phyloP scores from a whole-genome alignment of 2,888 invertebrate species.

The Ernsta delagoae region DNA sequence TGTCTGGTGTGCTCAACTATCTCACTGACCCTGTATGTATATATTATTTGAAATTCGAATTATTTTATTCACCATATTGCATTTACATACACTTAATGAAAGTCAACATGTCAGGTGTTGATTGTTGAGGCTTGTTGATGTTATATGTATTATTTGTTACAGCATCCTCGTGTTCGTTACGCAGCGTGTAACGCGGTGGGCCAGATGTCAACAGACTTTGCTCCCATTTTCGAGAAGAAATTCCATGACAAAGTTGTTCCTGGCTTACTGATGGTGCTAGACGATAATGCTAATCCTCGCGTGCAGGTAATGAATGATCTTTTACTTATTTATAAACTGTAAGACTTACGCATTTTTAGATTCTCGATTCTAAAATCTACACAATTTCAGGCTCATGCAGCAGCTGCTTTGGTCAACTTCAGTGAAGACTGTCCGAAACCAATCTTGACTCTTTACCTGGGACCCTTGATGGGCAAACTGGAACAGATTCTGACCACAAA shows the following conservation, averaged over 20 bases:
- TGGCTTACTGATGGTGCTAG: slow-evolving; percentile 93
- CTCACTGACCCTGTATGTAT: slow-evolving; percentile 92
- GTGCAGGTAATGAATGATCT: slow-evolving; percentile 88
- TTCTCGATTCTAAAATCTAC: not conserved
- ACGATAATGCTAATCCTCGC: slow-evolving; percentile 96
- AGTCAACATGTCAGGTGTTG: too few relatives aligned
- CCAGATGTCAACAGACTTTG: slow-evolving; percentile 99
- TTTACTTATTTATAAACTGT: too few relatives aligned
- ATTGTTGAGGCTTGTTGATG: too few relatives aligned
- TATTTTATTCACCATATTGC: too few relatives aligned
- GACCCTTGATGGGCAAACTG: slow-evolving; percentile 95
- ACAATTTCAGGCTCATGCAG: slow-evolving; percentile 87
- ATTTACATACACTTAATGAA: too few relatives aligned
- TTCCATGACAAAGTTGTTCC: slow-evolving; percentile 98
- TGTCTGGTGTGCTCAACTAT: slow-evolving; percentile 95
- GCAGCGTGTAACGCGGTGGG: slow-evolving; percentile 99
- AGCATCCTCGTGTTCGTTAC: slow-evolving; percentile 97
- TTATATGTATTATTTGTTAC: slow-evolving; percentile 38
- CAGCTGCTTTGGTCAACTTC: slow-evolving; percentile 99
- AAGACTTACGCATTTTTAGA: not conserved
- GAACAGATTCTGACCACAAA: slow-evolving; percentile 95
- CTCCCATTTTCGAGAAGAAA: slow-evolving; percentile 98
- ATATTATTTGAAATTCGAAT: too few relatives aligned
- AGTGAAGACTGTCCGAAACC: slow-evolving; percentile 99
- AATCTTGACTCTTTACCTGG: slow-evolving; percentile 95